Conservation (phyloP, 2,888 invertebrate genomes). For the Gymnosoma rotundatum region DNA sequence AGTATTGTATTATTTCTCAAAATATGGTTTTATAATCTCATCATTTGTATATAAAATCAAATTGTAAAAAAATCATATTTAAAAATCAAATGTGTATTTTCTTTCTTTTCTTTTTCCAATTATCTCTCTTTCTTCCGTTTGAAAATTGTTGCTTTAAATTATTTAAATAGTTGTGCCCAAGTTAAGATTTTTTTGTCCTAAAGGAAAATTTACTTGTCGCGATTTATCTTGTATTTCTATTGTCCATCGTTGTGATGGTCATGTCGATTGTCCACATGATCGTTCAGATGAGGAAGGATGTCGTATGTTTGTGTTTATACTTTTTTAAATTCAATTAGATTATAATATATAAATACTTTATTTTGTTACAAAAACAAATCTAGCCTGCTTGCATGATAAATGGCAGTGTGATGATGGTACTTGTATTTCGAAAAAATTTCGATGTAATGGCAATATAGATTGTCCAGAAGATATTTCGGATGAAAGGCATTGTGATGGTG, state of each 20-base stretch:
- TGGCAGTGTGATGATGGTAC: constrained; percentile 89
- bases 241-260: constrained; percentile 88
- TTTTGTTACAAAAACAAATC: constrained; percentile 33
- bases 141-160: background rate
- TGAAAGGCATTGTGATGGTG: constrained; percentile 86
- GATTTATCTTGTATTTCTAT: constrained; percentile 89
- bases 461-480: constrained; percentile 89
- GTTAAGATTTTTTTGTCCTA: constrained; percentile 80
- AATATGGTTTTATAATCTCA: background rate
- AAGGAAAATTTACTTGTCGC: constrained; percentile 87
- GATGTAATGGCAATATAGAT: constrained; percentile 87
- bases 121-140: constrained; percentile 13
- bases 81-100: constrained; percentile 40
- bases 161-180: constrained; percentile 77
- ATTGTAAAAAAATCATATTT: constrained; percentile 9
- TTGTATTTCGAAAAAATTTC: constrained; percentile 85
- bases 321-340: background rate
- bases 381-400: constrained; percentile 87
- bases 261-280: constrained; percentile 87
- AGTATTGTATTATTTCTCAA: constrained; percentile 72
- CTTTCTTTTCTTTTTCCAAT: constrained; percentile 32
- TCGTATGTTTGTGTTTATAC: constrained; percentile 83
- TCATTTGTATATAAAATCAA: constrained; percentile 24
- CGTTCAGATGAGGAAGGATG: constrained; percentile 86
- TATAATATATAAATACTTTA: constrained; percentile 6